These are phyloP conservation scores for Aquatica leii DNA, from an alignment of 2,888 invertebrate species.

Conservation along the genomic window DNA sequence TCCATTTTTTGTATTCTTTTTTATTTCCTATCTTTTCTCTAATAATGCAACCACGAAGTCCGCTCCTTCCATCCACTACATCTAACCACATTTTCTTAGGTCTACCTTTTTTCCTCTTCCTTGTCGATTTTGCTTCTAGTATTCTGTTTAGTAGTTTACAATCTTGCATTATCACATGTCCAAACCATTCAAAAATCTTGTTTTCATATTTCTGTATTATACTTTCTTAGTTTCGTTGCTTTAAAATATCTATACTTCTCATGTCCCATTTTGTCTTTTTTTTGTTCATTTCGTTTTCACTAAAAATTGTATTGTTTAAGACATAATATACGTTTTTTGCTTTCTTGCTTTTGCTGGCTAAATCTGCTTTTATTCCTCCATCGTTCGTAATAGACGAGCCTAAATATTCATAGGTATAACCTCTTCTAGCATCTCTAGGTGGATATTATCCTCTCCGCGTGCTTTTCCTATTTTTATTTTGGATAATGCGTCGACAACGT, in stretches of 20 bases:
- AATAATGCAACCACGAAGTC: background rate
- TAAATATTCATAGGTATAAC: background rate
- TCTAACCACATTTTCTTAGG: background rate
- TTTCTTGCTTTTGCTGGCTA: background rate
- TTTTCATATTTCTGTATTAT: no score
- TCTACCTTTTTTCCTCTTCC: background rate
- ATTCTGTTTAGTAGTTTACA: background rate
- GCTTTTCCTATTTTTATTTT: background rate
- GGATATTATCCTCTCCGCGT: background rate
- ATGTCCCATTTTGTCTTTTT: background rate
- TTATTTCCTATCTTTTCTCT: no score
- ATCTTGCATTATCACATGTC: background rate
- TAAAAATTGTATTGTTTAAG: background rate
- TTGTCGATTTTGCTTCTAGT: background rate
- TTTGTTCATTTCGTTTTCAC: background rate
- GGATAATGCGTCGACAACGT: background rate
- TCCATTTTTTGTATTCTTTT: no score
- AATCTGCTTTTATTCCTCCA: background rate
- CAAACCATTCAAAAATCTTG: background rate
- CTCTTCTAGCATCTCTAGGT: background rate
- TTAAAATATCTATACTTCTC: background rate
- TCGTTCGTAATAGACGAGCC: background rate
- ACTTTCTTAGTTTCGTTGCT: background rate
- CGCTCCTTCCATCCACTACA: background rate
- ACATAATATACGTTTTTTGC: background rate